Evolutionary conservation across 2,113 vertebrate genomes (phyloP).

Genomic region (Bombycilla garrulus): DNA sequence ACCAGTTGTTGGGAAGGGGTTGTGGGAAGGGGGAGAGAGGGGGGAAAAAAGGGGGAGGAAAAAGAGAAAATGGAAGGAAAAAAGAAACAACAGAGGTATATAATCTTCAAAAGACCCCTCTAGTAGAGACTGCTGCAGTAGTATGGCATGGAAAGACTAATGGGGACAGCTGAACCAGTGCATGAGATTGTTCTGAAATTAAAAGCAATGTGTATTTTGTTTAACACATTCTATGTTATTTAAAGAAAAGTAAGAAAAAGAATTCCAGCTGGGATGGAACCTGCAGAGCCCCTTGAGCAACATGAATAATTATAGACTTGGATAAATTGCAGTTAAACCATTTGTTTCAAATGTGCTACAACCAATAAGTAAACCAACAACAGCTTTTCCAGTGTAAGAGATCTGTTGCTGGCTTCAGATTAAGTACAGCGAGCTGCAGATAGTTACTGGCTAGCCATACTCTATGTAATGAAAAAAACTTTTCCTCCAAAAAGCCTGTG

Average conservation of each 20-base stretch:
- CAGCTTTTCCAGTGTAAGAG: background rate
- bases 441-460: background rate
- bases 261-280: constrained; percentile 15
- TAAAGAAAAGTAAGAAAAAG: background rate
- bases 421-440: background rate
- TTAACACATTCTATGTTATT: constrained; percentile 1
- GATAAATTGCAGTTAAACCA: constrained; percentile 41
- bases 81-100: background rate
- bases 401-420: constrained; percentile 10
- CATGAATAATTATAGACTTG: constrained; percentile 14
- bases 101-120: rapidly evolving
- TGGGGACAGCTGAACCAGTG: background rate
- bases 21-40: rapidly evolving
- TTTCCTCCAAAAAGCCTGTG: background rate
- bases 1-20: background rate
- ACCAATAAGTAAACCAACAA: constrained; percentile 38
- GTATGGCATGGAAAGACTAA: background rate
- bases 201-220: background rate
- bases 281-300: constrained; percentile 12
- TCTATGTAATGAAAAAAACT: background rate
- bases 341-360: constrained; percentile 39
- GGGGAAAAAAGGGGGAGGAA: rapidly evolving
- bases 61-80: background rate
- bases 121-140: background rate
- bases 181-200: background rate